These are phyloP conservation scores for Folsomia candida DNA, from an alignment of 2,888 invertebrate species.

Conservation along the genomic window DNA sequence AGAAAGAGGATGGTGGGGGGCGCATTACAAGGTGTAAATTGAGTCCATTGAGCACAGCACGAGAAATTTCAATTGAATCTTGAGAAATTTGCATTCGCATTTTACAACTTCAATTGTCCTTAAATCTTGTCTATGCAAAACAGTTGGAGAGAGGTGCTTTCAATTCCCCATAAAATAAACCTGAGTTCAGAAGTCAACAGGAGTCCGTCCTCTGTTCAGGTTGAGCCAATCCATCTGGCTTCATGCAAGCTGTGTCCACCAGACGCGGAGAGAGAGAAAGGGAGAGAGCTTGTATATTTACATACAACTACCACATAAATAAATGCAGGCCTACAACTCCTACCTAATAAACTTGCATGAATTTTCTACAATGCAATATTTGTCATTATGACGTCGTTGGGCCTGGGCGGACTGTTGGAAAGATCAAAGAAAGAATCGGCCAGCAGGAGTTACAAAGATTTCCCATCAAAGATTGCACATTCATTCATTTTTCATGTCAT, in stretches of 20 bases:
- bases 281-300: too few relatives aligned
- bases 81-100: slow-evolving; percentile 4
- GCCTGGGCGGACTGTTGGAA: not conserved
- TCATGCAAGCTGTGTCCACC: too few relatives aligned
- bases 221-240: not conserved
- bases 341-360: too few relatives aligned
- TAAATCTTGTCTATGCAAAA: slow-evolving; percentile 4
- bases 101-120: slow-evolving; percentile 1
- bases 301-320: too few relatives aligned
- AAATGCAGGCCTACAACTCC: too few relatives aligned
- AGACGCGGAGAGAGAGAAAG: too few relatives aligned
- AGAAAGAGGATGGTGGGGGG: not conserved
- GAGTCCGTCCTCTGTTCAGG: not conserved
- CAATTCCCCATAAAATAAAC: not conserved
- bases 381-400: too few relatives aligned
- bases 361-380: too few relatives aligned
- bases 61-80: slow-evolving; percentile 15
- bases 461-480: not conserved
- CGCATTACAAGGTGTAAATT: slow-evolving; percentile 11
- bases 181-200: slow-evolving; percentile 5
- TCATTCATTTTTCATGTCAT: slow-evolving; percentile 6
- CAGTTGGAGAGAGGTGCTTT: not conserved
- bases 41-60: slow-evolving; percentile 19
- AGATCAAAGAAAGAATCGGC: slow-evolving; percentile 1
- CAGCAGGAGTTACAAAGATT: slow-evolving; percentile 2